These are phyloP conservation scores for Drosophila phalerata DNA, from an alignment of 2,888 invertebrate species.

Conservation along the genomic window DNA sequence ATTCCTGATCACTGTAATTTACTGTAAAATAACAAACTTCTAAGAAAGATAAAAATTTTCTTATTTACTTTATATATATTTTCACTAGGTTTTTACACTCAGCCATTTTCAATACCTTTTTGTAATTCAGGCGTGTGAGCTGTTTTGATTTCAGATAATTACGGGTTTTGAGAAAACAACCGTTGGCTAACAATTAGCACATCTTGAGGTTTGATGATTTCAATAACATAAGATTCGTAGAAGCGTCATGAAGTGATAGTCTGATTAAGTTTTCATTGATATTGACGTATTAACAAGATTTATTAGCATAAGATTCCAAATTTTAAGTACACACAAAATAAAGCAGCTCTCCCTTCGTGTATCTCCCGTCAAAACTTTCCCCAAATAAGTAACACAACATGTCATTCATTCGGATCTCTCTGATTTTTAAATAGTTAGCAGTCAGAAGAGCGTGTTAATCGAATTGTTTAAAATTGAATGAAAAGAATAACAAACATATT, in stretches of 20 bases:
- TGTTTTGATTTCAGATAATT: neutral
- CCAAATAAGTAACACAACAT: slow-evolving; percentile 28
- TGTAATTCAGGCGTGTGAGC: neutral
- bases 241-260: slow-evolving; percentile 42
- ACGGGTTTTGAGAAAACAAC: slow-evolving; percentile 11
- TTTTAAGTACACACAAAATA: slow-evolving; percentile 55
- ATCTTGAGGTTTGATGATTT: slow-evolving; percentile 33
- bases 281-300: slow-evolving; percentile 75
- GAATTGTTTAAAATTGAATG: slow-evolving; percentile 38
- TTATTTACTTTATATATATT: no score
- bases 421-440: slow-evolving; percentile 37
- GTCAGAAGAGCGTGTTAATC: slow-evolving; percentile 48
- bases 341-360: neutral
- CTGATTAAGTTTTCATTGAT: slow-evolving; percentile 59
- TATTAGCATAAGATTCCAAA: slow-evolving; percentile 61
- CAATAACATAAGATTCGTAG: slow-evolving; percentile 16
- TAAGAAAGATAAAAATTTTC: no score
- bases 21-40: no score
- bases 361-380: slow-evolving; percentile 12
- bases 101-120: neutral
- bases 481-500: slow-evolving; percentile 29
- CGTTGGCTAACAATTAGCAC: slow-evolving; percentile 59
- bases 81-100: neutral
- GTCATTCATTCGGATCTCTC: slow-evolving; percentile 29
- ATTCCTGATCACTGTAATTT: no score